A percentile compares a stretch with the other conserved stretches of the same genome.
Conservation (phyloP, 2,113 vertebrate genomes). For the Gasterosteus aculeatus region DNA sequence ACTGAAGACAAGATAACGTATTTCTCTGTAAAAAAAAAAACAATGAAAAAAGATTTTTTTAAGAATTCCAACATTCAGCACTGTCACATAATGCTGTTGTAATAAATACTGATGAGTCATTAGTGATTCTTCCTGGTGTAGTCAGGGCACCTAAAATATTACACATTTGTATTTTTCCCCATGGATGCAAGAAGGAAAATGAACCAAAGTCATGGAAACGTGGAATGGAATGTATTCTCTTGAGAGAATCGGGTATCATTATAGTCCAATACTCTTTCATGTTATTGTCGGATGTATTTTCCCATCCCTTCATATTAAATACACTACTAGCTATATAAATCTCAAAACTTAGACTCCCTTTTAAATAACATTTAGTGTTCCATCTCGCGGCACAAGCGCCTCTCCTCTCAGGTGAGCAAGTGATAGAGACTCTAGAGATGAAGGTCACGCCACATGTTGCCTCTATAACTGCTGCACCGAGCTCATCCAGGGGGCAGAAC, state of each 20-base stretch:
- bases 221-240: constrained; percentile 24
- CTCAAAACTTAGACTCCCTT: not conserved
- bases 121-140: not conserved
- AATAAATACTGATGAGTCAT: not conserved
- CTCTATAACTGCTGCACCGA: constrained; percentile 70
- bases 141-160: not conserved
- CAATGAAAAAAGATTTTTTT: not conserved
- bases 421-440: constrained; percentile 60
- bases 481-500: constrained; percentile 77
- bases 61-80: not conserved
- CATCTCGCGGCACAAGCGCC: not conserved
- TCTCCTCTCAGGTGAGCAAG: constrained; percentile 32
- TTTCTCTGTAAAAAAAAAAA: not conserved
- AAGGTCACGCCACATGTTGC: constrained; percentile 80
- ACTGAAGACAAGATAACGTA: not conserved
- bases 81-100: not conserved
- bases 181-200: constrained; percentile 2
- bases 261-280: not conserved
- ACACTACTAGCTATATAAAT: not conserved
- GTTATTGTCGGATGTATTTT: not conserved
- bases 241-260: constrained; percentile 6
- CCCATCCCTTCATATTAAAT: not conserved
- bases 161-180: not conserved
- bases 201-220: constrained; percentile 18
- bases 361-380: not conserved